phyloP scores from a whole-genome alignment of 2,113 vertebrate genomes.

The Calypte anna region DNA sequence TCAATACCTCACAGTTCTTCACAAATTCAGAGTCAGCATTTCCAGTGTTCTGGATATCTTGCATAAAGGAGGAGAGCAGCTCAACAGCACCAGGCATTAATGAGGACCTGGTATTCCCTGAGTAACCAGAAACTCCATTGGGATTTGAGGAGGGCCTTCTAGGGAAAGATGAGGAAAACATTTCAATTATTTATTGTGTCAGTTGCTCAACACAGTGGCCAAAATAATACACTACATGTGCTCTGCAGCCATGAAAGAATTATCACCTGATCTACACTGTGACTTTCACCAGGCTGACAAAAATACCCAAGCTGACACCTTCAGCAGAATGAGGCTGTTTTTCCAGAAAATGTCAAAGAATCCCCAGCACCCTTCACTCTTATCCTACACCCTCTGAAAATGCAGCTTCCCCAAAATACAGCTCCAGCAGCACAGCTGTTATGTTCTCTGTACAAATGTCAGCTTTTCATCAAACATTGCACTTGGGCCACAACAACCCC shows the following conservation, averaged over 20 bases:
- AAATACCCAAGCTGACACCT: neutral
- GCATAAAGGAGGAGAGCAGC: constrained; percentile 83
- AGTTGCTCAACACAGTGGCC: constrained; percentile 27
- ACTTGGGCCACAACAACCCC: too few relatives aligned
- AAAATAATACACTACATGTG: neutral
- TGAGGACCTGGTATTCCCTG: constrained; percentile 82
- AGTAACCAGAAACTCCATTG: constrained; percentile 79
- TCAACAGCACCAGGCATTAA: constrained; percentile 83
- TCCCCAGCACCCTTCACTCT: neutral
- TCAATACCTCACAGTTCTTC: constrained; percentile 89
- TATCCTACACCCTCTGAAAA: neutral
- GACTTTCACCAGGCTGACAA: neutral
- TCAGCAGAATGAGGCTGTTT: neutral
- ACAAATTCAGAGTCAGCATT: constrained; percentile 83
- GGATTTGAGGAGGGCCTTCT: constrained; percentile 71
- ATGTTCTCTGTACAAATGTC: neutral
- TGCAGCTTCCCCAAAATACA: neutral
- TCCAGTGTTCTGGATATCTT: constrained; percentile 84
- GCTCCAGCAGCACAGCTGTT: neutral
- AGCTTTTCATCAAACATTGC: neutral
- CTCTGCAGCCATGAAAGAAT: neutral
- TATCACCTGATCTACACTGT: neutral
- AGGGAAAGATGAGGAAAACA: constrained; percentile 59
- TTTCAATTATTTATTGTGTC: constrained; percentile 70
- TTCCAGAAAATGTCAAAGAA: neutral